Base-by-base conservation (phyloP, 2,113 vertebrate genomes). In the Scatophagus argus region DNA sequence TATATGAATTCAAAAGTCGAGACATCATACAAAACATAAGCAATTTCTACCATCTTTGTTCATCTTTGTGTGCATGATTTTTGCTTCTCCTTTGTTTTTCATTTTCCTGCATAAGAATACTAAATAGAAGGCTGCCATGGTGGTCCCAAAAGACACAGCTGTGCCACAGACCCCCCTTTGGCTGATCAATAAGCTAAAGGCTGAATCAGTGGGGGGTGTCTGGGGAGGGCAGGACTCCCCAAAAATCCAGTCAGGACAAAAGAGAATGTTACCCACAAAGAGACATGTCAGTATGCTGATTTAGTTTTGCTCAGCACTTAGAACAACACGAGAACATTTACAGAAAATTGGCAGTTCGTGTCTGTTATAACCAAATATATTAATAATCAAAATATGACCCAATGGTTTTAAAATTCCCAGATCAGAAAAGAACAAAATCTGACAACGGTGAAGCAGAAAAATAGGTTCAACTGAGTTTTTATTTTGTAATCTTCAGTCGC, bases 141-240 rank as follows among this genome's bases (percentile, higher is more conserved):
- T 77, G 75, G 76, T 81, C 62, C 63, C 12, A 7, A 54, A 77
- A 77, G 71, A 64, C 69, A 27, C 91, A 91, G 89, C 87, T 91
- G 90, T 63, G 44, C 59, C 51, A 27, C 2, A 23, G 65, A 49
- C 71, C 31, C 74, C 52, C 66, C 29, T 43, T 31, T 44, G 34
- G 46, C 52, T n/a, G 29, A 90, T 92, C 84, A 89, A 90, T 85
- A 84, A 66, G 44, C 55, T 84, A 27, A 76, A 77, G 74, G 64
- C 79, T 76, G 69, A 77, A 89, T 92, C 85, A 82, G 86, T 92
- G 34, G 41, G 4, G 17, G 65, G 47, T 25, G 6, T n/a, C 4
- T 10, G 44, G 14, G 27, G 34, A 44, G 17, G 17, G 4, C 38
- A 39, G 36, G 27, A 36, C 13, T 31, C 38, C 60, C 44, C 2